Evolutionary conservation across 2,113 vertebrate species (phyloP).

Genomic region (Siniperca chuatsi): DNA sequence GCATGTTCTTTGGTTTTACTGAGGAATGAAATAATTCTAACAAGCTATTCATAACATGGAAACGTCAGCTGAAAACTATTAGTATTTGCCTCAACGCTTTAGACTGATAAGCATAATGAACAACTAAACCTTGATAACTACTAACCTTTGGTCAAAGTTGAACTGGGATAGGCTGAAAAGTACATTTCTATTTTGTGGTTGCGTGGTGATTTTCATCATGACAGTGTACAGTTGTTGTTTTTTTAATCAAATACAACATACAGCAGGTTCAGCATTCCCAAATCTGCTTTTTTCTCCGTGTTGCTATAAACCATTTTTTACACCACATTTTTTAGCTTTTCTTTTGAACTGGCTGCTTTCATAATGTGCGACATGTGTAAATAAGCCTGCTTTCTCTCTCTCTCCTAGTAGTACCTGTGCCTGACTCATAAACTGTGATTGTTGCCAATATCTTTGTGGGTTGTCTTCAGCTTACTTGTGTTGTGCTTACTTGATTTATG

Average conservation of each 20-base stretch:
- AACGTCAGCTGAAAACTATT: background rate
- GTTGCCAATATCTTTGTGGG: constrained; percentile 54
- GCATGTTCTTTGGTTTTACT: constrained; percentile 22
- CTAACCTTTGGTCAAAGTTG: constrained; percentile 22
- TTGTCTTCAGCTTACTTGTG: constrained; percentile 19
- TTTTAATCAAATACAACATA: constrained; percentile 8
- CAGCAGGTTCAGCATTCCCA: constrained; percentile 43
- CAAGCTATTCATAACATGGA: constrained; percentile 17
- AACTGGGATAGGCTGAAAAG: constrained; percentile 14
- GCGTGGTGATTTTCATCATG: constrained; percentile 35
- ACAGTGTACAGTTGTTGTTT: constrained; percentile 54
- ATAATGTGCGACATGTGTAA: constrained; percentile 67
- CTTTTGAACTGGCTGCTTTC: constrained; percentile 47
- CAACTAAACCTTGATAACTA: constrained; percentile 17
- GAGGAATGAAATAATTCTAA: constrained; percentile 13
- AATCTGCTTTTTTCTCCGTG: constrained; percentile 2
- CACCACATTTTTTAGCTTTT: constrained; percentile 31
- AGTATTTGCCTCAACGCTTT: constrained; percentile 9
- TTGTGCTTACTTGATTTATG: constrained; percentile 21
- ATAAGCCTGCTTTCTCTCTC: constrained; percentile 50
- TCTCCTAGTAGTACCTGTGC: constrained; percentile 45
- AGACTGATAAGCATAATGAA: background rate
- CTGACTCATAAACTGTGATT: constrained; percentile 73
- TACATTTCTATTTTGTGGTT: constrained; percentile 35
- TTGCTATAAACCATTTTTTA: constrained; percentile 39